Evolutionary conservation across 2,888 invertebrate species (phyloP).

Genomic region (Tetanocera ferruginea): DNA sequence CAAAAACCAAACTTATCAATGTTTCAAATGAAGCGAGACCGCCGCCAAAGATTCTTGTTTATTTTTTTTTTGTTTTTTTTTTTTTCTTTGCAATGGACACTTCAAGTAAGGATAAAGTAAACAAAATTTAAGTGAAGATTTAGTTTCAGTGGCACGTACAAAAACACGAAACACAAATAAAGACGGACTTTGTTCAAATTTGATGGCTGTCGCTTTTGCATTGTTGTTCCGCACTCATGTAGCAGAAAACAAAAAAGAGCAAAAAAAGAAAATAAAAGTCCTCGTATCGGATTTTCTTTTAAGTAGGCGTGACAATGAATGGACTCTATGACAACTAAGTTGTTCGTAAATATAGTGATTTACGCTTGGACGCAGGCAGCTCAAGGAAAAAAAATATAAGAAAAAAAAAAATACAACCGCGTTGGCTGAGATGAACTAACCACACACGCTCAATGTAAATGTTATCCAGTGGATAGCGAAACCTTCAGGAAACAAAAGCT

Average conservation of each 20-base stretch:
- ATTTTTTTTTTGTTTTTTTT: neutral
- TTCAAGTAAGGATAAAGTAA: neutral
- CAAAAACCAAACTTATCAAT: neutral
- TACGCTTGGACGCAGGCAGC: neutral
- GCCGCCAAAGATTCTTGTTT: neutral
- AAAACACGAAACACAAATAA: constrained; percentile 6
- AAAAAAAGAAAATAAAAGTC: neutral
- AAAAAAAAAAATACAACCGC: neutral
- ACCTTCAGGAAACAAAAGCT: no score
- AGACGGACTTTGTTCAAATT: neutral
- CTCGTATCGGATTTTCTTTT: neutral
- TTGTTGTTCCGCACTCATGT: constrained; percentile 4
- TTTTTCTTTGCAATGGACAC: neutral
- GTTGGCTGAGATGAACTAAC: neutral
- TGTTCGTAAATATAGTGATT: neutral
- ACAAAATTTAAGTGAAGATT: constrained; percentile 19
- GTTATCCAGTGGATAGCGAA: neutral
- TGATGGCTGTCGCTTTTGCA: constrained; percentile 1
- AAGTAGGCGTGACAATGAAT: neutral
- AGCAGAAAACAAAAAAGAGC: no score
- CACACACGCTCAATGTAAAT: neutral
- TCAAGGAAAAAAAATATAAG: neutral
- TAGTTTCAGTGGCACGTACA: constrained; percentile 22
- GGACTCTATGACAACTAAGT: neutral
- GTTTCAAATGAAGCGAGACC: neutral